Evolutionary conservation across 2,888 invertebrate species (phyloP).

Genomic region (Prosopocoilus inquinatus): DNA sequence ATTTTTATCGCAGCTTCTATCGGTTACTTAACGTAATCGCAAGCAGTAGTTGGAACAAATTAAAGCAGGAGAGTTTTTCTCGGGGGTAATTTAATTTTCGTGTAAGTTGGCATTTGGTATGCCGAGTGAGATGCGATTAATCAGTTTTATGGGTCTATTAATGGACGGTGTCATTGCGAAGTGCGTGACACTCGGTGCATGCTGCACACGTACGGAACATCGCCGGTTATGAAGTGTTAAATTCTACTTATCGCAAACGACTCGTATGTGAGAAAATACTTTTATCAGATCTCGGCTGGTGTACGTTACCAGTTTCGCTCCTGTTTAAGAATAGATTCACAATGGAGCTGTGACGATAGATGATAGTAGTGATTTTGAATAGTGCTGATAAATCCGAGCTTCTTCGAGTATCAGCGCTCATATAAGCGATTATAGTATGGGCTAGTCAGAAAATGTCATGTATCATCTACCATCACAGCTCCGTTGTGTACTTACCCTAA

Average conservation of each 20-base stretch:
- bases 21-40: slow-evolving; percentile 21
- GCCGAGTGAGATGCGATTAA: slow-evolving; percentile 37
- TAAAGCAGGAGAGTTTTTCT: slow-evolving; percentile 20
- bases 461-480: too few relatives aligned
- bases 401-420: too few relatives aligned
- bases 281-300: slow-evolving; percentile 10
- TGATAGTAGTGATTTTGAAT: too few relatives aligned
- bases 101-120: slow-evolving; percentile 36
- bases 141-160: slow-evolving; percentile 46
- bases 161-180: slow-evolving; percentile 35
- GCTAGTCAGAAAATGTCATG: too few relatives aligned
- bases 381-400: too few relatives aligned
- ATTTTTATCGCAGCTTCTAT: slow-evolving; percentile 20
- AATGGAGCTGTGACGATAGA: too few relatives aligned
- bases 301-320: neutral
- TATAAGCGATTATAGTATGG: too few relatives aligned
- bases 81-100: slow-evolving; percentile 38
- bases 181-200: slow-evolving; percentile 38
- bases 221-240: slow-evolving; percentile 32
- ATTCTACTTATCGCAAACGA: slow-evolving; percentile 23
- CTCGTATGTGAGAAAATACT: slow-evolving; percentile 25
- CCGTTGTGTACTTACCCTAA: too few relatives aligned
- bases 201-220: slow-evolving; percentile 29
- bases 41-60: slow-evolving; percentile 17
- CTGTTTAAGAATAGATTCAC: too few relatives aligned